Evolutionary conservation across 2,888 invertebrate species (phyloP).

Genomic region (Notodonta dromedarius): DNA sequence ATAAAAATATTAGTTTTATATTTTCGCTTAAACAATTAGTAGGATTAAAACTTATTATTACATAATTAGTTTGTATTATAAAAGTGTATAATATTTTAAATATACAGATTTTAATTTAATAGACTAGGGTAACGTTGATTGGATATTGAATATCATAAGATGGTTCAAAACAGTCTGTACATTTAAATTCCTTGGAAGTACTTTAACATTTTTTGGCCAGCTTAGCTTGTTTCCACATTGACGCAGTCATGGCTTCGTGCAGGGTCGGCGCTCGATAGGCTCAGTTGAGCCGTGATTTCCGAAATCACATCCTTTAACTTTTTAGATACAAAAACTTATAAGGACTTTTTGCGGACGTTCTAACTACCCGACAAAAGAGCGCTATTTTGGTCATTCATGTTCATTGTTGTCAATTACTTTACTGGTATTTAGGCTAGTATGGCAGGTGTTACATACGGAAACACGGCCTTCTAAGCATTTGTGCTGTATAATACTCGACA

Average conservation of each 20-base stretch:
- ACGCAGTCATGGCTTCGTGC: too few relatives aligned
- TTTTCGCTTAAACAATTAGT: too few relatives aligned
- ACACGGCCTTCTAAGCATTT: not conserved
- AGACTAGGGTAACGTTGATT: slow-evolving; percentile 21
- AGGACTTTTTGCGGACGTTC: too few relatives aligned
- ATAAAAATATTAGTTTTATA: too few relatives aligned
- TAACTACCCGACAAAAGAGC: too few relatives aligned
- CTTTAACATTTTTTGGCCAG: slow-evolving; percentile 23
- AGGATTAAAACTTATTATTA: slow-evolving; percentile 15
- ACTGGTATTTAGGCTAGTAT: not conserved
- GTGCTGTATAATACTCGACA: slow-evolving; percentile 2
- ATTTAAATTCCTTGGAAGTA: slow-evolving; percentile 2
- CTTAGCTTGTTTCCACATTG: slow-evolving; percentile 2
- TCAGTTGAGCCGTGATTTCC: too few relatives aligned
- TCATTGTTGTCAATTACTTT: too few relatives aligned
- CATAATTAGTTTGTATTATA: slow-evolving; percentile 28
- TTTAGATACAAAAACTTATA: too few relatives aligned
- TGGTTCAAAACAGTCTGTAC: slow-evolving; percentile 16
- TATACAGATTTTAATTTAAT: slow-evolving; percentile 19
- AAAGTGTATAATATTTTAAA: slow-evolving; percentile 28
- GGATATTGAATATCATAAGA: slow-evolving; percentile 37
- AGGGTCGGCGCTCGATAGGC: too few relatives aligned
- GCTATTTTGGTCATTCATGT: too few relatives aligned
- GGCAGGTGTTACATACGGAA: not conserved
- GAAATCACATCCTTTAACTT: too few relatives aligned